phyloP scores from a whole-genome alignment of 2,888 invertebrate species.

The Drosophila subquinaria region DNA sequence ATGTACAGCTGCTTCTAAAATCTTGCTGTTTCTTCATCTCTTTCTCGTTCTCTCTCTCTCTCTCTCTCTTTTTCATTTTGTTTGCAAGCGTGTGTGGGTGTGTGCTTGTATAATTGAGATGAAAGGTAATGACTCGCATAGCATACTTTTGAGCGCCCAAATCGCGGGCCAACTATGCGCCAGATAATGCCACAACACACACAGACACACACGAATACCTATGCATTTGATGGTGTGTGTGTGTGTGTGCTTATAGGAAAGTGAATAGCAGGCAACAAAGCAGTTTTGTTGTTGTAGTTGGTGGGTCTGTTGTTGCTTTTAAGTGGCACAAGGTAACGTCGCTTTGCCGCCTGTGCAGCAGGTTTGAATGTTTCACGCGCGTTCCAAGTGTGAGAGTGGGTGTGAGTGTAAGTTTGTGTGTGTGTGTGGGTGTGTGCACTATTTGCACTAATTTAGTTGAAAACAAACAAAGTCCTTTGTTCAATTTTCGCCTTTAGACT shows the following conservation, averaged over 20 bases:
- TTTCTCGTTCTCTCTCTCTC: constrained; percentile 1
- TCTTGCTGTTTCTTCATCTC: neutral
- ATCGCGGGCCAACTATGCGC: constrained; percentile 74
- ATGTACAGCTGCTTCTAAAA: constrained; percentile 35
- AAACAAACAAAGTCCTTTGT: constrained; percentile 81
- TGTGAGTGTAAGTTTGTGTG: constrained; percentile 3
- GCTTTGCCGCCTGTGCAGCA: constrained; percentile 52
- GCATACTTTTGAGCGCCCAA: constrained; percentile 74
- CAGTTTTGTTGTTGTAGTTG: constrained; percentile 51
- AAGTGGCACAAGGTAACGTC: constrained; percentile 80
- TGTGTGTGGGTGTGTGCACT: constrained; percentile 59
- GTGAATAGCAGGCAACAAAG: constrained; percentile 67
- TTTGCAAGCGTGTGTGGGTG: constrained; percentile 9
- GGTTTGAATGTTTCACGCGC: constrained; percentile 43
- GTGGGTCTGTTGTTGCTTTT: constrained; percentile 55
- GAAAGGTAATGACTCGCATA: constrained; percentile 80
- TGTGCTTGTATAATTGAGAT: constrained; percentile 75
- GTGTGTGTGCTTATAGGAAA: constrained; percentile 40
- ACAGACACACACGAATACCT: constrained; percentile 14
- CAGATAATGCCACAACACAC: constrained; percentile 66
- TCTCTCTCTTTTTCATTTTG: constrained; percentile 9
- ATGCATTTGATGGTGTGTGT: constrained; percentile 6
- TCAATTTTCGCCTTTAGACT: constrained; percentile 78
- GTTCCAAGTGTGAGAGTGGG: constrained; percentile 32
- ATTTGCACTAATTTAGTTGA: constrained; percentile 83